These are phyloP conservation scores for Platyscapa corneri DNA, from an alignment of 1,140 invertebrate species.

Conservation along the genomic window DNA sequence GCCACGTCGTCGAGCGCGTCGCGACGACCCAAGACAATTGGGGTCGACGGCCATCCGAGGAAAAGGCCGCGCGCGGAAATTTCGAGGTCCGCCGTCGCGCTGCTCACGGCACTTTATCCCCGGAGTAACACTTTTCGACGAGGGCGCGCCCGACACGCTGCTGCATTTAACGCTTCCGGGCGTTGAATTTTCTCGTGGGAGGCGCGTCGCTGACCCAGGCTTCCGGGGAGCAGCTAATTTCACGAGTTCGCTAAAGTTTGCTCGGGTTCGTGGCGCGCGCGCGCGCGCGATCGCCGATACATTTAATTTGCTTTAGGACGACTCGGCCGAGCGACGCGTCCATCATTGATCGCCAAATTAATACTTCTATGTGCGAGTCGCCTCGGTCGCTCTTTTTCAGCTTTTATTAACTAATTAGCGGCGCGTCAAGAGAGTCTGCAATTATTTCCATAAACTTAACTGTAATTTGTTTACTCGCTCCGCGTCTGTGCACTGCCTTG, in stretches of 20 bases:
- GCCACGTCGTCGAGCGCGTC: background rate
- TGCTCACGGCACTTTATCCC: background rate
- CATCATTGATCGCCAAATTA: background rate
- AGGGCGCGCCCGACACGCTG: conserved; percentile 3
- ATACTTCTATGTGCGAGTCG: background rate
- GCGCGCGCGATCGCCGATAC: no score
- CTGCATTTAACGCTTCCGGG: background rate
- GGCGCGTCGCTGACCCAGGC: background rate
- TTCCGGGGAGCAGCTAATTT: background rate
- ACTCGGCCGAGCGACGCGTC: no score
- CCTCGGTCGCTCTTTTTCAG: background rate
- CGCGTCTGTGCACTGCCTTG: background rate
- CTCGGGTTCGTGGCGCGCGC: no score
- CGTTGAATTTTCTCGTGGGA: background rate
- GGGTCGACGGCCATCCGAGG: conserved; percentile 10
- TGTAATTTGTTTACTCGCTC: background rate
- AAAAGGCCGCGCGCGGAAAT: conserved; percentile 19
- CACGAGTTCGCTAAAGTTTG: background rate
- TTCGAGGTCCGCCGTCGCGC: background rate
- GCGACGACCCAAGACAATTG: background rate
- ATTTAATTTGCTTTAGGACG: background rate
- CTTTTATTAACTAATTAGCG: background rate
- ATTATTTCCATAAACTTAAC: background rate
- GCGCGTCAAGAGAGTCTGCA: background rate
- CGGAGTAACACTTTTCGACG: background rate